Percentiles rank a stretch among this genome's conserved stretches.
Evolutionary conservation across 2,888 invertebrate genomes (phyloP).

Genomic region (Dolichomitus sp.): DNA sequence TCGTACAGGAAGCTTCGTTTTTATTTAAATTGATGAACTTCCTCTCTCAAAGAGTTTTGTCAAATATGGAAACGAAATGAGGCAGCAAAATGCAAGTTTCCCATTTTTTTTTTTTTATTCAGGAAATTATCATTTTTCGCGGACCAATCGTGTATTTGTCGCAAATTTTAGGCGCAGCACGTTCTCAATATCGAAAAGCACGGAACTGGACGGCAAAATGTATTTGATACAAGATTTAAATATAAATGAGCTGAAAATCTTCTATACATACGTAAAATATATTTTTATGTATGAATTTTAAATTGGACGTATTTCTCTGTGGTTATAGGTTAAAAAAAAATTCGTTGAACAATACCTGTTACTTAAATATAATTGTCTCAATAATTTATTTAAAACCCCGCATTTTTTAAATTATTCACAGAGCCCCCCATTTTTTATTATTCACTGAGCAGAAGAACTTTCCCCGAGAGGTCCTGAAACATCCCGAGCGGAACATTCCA

Average conservation of each 20-base stretch:
- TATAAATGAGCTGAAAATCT: background rate
- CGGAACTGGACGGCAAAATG: constrained; percentile 6
- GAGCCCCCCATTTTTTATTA: background rate
- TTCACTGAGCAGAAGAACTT: background rate
- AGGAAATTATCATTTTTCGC: no score
- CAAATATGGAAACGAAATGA: no score
- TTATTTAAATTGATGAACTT: no score
- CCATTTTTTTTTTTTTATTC: no score
- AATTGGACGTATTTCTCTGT: background rate
- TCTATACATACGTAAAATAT: background rate
- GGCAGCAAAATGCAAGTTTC: no score
- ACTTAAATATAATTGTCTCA: no score
- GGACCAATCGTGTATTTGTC: background rate
- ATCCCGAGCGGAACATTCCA: background rate
- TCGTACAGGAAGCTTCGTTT: no score
- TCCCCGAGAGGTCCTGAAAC: background rate
- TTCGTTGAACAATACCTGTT: no score
- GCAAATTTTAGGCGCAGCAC: background rate
- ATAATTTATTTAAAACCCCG: background rate
- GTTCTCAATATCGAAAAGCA: constrained; percentile 14
- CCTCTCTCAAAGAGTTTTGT: no score
- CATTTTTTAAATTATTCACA: background rate
- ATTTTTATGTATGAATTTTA: background rate
- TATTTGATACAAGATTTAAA: constrained; percentile 13
- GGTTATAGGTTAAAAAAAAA: constrained; percentile 2